Evolutionary conservation across 2,888 invertebrate genomes (phyloP), one percentile per base, ranked within the genome.

Genomic region (Sminthurides aquaticus): DNA sequence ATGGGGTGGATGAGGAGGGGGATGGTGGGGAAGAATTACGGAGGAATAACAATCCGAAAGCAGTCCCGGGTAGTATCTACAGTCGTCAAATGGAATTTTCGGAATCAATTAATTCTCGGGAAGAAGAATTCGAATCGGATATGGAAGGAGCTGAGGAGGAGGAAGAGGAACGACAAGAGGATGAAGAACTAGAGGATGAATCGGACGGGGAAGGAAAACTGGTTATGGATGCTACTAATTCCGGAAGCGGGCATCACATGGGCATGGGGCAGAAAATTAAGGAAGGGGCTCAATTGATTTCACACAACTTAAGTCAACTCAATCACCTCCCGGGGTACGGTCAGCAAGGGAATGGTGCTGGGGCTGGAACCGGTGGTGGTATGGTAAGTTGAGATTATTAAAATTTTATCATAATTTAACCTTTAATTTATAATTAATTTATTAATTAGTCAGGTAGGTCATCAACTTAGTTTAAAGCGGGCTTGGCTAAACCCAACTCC

Each of bases 171-270:
- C n/a, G 24, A 1, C 26, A 48, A 49, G 52, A 49, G 25, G 55
- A 56, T 11, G 63, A 66, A 63, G 64, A 66, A n/a, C 66, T 63
- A 57, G 68, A 69, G 27, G 69, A 66, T 18, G 68, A 70, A 49
- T 69, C 68, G 1, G 70, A 72, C n/a, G 65, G 64, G 24, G 70
- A 70, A 28, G 60, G 67, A 26, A 69, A 72, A 61, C 66, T 68
- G 63, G 57, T 65, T 27, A 62, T 62, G 25, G 62, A 62, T 62
- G 48, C 62, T 22, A 20, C 24, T 34, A 34, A 34, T 15, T 34
- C 43, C 15, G 43, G 15, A 34, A 11, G 8, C 5, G 15, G 5
- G 8, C 43, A 34, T 34, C n/a, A n/a, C n/a, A n/a, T n/a, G n/a
- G n/a, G n/a, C n/a, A n/a, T n/a, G n/a, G n/a, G n/a, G n/a, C 5